Percentiles rank a stretch among this genome's conserved stretches.
Conservation (phyloP, 1,140 invertebrate species). For the Frieseomelitta varia region DNA sequence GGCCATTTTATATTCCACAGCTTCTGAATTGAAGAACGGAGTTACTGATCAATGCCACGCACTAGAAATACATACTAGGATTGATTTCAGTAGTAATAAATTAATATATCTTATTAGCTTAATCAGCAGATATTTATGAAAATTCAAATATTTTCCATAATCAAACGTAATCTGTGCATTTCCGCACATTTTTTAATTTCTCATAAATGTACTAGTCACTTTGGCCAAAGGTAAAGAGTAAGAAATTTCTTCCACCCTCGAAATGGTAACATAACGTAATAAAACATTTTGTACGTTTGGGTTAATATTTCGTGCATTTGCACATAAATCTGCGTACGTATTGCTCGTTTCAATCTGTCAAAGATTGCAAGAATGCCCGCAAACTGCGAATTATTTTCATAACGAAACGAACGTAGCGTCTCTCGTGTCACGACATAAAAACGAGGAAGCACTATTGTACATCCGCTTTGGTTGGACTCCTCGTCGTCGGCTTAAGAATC, state of each 20-base stretch:
- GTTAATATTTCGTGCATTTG: neutral
- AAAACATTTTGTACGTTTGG: neutral
- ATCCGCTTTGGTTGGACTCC: slow-evolving; percentile 33
- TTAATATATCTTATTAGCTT: neutral
- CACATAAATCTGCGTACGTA: neutral
- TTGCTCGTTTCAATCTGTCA: too few relatives aligned
- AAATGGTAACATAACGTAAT: neutral
- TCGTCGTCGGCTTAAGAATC: slow-evolving; percentile 58
- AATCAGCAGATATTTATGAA: neutral
- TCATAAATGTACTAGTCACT: too few relatives aligned
- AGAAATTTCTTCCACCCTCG: neutral
- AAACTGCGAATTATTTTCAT: neutral
- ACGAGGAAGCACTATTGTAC: slow-evolving; percentile 36
- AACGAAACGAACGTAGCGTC: neutral
- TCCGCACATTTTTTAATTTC: too few relatives aligned
- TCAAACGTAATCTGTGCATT: too few relatives aligned
- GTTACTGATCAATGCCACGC: neutral
- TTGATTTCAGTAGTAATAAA: neutral
- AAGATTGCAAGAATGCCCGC: neutral
- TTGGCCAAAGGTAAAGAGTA: neutral
- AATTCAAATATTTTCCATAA: neutral
- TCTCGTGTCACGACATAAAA: neutral
- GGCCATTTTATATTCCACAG: too few relatives aligned
- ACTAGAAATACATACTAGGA: neutral
- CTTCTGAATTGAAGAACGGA: neutral